Evolutionary conservation across 1,140 invertebrate genomes (phyloP).

Genomic region (Chrysomallon squamiferum): DNA sequence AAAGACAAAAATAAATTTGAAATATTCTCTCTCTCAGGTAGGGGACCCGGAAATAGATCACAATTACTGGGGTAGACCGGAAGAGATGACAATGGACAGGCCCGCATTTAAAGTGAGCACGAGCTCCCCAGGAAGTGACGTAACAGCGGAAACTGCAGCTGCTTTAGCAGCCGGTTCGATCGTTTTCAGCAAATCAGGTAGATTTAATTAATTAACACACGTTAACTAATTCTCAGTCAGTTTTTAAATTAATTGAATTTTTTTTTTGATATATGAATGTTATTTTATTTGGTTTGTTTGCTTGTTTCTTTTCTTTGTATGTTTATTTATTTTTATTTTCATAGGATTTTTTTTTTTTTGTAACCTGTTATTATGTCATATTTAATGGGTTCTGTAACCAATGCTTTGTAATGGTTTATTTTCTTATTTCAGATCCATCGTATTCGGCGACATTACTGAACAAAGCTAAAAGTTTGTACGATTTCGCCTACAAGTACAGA

Average conservation of each 20-base stretch:
- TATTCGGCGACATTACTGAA: slow-evolving; percentile 66
- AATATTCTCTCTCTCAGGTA: too few species aligned
- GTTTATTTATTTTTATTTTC: too few species aligned
- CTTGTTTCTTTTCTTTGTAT: too few species aligned
- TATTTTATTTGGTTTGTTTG: too few species aligned
- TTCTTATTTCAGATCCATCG: slow-evolving; percentile 49
- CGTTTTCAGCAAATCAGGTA: slow-evolving; percentile 63
- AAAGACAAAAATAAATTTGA: too few species aligned
- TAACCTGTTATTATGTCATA: background rate
- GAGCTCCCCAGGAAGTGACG: slow-evolving; percentile 68
- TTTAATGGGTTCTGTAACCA: background rate
- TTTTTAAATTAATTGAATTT: too few species aligned
- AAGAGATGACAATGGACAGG: slow-evolving; percentile 70
- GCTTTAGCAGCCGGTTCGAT: slow-evolving; percentile 69
- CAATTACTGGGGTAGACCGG: slow-evolving; percentile 48
- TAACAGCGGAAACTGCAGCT: slow-evolving; percentile 72
- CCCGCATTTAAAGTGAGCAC: slow-evolving; percentile 71
- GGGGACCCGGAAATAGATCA: slow-evolving; percentile 46
- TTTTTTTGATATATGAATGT: too few species aligned
- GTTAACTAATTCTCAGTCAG: too few species aligned
- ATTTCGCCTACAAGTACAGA: slow-evolving; percentile 68
- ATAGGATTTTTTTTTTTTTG: too few species aligned
- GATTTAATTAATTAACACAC: too few species aligned
- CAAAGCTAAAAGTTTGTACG: slow-evolving; percentile 69
- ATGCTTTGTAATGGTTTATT: background rate